Conservation (phyloP, 2,888 invertebrate species). For the Andricus curvator region DNA sequence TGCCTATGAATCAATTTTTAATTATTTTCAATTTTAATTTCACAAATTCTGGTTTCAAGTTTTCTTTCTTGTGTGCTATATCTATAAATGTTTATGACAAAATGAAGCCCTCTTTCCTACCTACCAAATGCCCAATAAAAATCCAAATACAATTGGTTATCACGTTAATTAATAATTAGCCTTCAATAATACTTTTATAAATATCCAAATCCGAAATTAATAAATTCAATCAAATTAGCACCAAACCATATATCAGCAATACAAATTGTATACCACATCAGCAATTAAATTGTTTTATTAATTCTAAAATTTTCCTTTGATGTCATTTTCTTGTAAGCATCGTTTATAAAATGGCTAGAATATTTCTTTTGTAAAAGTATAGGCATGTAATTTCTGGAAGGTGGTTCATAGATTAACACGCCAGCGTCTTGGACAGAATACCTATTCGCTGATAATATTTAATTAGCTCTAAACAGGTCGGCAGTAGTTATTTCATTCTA, state of each 20-base stretch:
- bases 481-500: constrained; percentile 12
- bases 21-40: background rate
- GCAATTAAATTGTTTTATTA: background rate
- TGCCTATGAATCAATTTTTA: background rate
- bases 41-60: background rate
- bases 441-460: constrained; percentile 21
- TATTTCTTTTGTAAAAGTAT: background rate
- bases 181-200: constrained; percentile 13
- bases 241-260: background rate
- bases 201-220: background rate
- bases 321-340: background rate
- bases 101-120: background rate
- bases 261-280: background rate
- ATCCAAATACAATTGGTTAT: background rate
- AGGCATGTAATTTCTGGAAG: background rate
- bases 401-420: background rate
- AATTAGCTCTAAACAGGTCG: constrained; percentile 18
- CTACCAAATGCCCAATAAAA: background rate
- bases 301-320: background rate
- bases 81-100: background rate
- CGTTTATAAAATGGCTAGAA: background rate
- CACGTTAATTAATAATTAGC: constrained; percentile 7
- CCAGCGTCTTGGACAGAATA: background rate
- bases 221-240: background rate
- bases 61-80: background rate